Conservation (phyloP, 2,888 invertebrate genomes). For the Cenopis cana region DNA sequence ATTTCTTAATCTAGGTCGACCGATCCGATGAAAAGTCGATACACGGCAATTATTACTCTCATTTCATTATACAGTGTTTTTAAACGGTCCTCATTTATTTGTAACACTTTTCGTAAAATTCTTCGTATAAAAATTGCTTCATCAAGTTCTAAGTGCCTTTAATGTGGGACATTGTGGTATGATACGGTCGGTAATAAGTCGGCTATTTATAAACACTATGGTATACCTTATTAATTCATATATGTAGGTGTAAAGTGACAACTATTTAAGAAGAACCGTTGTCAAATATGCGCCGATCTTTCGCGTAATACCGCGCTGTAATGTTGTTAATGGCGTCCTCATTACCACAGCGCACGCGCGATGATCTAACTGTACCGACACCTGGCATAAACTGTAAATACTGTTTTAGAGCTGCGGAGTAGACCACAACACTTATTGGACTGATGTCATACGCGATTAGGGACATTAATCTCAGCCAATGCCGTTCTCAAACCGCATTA, state of each 20-base stretch:
- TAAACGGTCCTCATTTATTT: neutral
- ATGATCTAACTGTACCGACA: neutral
- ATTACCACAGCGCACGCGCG: constrained; percentile 1
- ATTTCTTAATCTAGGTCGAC: too few species aligned
- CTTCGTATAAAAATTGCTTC: neutral
- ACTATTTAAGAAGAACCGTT: neutral
- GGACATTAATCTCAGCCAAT: neutral
- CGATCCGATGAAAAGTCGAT: too few species aligned
- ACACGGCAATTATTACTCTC: too few species aligned
- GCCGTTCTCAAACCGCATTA: too few species aligned
- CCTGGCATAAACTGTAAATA: constrained; percentile 4
- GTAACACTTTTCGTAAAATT: neutral
- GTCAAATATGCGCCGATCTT: neutral
- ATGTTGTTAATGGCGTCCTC: neutral
- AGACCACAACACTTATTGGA: neutral
- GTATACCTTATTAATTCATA: neutral
- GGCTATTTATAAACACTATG: neutral
- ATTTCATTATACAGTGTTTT: too few species aligned
- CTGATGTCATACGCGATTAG: neutral
- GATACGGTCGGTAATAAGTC: neutral
- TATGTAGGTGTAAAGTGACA: neutral
- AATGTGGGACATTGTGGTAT: neutral
- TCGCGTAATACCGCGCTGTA: neutral
- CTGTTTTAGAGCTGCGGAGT: constrained; percentile 4
- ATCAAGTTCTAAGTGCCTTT: neutral